Evolutionary conservation across 2,888 invertebrate species (phyloP).

Genomic region (Trichogramma evanescens): DNA sequence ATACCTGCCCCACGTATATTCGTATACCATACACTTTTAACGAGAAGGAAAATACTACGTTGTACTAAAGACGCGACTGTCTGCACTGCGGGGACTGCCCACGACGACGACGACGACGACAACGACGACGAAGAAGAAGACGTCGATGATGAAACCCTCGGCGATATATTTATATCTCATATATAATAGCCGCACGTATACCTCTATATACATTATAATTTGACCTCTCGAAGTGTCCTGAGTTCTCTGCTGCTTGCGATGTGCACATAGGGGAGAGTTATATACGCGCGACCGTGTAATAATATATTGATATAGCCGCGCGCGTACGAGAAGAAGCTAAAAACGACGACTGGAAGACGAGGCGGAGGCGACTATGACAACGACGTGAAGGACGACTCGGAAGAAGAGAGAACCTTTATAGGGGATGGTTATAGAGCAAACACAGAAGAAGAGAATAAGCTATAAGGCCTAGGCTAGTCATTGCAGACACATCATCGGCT

Average conservation of each 20-base stretch:
- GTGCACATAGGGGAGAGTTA: too few relatives aligned
- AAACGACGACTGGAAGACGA: conserved; percentile 15
- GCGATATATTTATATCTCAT: too few relatives aligned
- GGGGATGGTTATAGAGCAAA: not conserved
- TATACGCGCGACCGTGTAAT: too few relatives aligned
- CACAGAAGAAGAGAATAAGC: not conserved
- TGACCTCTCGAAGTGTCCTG: too few relatives aligned
- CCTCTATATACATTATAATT: too few relatives aligned
- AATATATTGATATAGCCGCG: not conserved
- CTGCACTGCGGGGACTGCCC: too few relatives aligned
- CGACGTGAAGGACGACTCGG: not conserved
- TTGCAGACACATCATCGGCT: conserved; percentile 5
- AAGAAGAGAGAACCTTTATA: not conserved
- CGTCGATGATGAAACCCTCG: too few relatives aligned
- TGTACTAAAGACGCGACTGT: too few relatives aligned
- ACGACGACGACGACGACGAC: too few relatives aligned
- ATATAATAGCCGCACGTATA: too few relatives aligned
- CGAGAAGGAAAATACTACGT: not conserved
- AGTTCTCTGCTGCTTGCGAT: too few relatives aligned
- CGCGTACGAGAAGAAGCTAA: conserved; percentile 9
- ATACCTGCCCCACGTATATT: not conserved
- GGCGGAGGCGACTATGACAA: not conserved
- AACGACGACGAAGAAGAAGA: too few relatives aligned
- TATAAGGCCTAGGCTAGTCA: not conserved
- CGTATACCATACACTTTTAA: not conserved